Evolutionary conservation across 2,113 vertebrate species (phyloP).

Genomic region (Crocuta crocuta): DNA sequence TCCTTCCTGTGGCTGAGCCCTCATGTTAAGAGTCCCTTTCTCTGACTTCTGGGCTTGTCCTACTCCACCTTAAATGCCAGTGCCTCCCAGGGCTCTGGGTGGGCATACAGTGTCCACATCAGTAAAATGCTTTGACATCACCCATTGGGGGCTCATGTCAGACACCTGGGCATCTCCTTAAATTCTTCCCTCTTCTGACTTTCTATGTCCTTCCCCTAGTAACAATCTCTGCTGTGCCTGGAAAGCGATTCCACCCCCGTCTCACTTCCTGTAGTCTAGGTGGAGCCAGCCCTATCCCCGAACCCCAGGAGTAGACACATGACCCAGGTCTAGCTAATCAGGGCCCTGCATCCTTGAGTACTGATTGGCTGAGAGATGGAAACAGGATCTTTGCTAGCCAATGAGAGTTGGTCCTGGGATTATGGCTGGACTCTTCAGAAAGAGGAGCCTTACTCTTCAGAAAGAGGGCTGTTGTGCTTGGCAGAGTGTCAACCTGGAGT

Average conservation of each 20-base stretch:
- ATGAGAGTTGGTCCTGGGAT: not conserved
- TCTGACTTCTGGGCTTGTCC: not conserved
- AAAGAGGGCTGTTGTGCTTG: not conserved
- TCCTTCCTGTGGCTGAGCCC: not conserved
- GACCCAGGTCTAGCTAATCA: not conserved
- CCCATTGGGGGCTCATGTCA: not conserved
- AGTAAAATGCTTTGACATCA: not conserved
- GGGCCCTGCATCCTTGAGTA: not conserved
- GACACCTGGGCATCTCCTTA: not conserved
- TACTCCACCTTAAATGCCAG: not conserved
- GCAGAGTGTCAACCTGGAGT: not conserved
- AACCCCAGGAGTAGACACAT: too few relatives aligned
- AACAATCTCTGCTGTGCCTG: not conserved
- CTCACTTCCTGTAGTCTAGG: not conserved
- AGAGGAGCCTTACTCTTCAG: not conserved
- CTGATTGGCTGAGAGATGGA: not conserved
- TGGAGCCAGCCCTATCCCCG: slow-evolving; percentile 2
- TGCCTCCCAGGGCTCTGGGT: not conserved
- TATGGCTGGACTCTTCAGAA: not conserved
- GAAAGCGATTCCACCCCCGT: not conserved
- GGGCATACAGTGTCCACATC: not conserved
- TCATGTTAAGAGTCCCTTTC: not conserved
- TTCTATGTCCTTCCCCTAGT: not conserved
- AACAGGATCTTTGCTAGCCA: not conserved
- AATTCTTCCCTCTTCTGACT: not conserved